phyloP scores from a whole-genome alignment of 2,888 invertebrate species.

The Epirrita christyi region DNA sequence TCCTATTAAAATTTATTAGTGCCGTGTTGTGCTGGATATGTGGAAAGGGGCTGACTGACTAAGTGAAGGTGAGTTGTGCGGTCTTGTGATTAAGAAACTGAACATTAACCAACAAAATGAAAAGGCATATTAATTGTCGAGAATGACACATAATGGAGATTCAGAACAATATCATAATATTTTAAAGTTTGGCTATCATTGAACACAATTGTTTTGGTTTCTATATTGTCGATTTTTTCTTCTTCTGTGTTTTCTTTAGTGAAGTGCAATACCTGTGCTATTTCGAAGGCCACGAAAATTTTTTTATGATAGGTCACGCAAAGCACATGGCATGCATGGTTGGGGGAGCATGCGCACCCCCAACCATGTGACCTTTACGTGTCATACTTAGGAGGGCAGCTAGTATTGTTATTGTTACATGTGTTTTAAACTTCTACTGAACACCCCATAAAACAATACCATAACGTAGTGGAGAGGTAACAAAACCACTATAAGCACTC shows the following conservation, averaged over 20 bases:
- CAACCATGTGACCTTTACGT: slow-evolving; percentile 56
- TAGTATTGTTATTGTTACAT: not conserved
- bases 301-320: slow-evolving; percentile 67
- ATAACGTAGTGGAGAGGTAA: not conserved
- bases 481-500: not conserved
- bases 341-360: slow-evolving; percentile 48
- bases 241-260: no score
- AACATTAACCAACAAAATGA: no score
- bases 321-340: no score
- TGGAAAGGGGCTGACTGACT: slow-evolving; percentile 17
- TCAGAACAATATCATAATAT: no score
- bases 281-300: slow-evolving; percentile 41
- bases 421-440: no score
- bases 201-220: no score
- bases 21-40: slow-evolving; percentile 20
- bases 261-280: no score
- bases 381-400: slow-evolving; percentile 27
- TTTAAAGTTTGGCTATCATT: no score
- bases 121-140: no score
- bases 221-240: no score
- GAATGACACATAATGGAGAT: no score
- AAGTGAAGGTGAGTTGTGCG: slow-evolving; percentile 20
- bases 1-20: slow-evolving; percentile 27
- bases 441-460: no score
- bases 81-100: slow-evolving; percentile 1